Evolutionary conservation across 1,140 invertebrate species (phyloP), one percentile per base, ranked within the genome.

Genomic region (Venustaconcha ellipsiformis): DNA sequence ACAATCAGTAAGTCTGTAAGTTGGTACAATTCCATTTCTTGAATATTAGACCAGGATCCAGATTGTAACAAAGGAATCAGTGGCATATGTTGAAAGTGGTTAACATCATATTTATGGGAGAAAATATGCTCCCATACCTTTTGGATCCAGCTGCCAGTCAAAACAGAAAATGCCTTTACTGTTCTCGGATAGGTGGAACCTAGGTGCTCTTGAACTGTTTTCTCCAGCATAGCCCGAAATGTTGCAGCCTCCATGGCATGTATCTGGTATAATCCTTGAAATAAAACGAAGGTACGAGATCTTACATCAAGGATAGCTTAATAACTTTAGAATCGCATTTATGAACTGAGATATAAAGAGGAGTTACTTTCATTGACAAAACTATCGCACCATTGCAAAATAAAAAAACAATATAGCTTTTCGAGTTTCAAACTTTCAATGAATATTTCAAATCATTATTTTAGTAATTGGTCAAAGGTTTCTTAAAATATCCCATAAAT

Each of bases 121-220:
- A 71, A 13, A 63, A 71, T 17, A 30, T 56, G 1, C 62, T 64
- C 13, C 70, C 70, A 71, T 5, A 71, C 70, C 20, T 48, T 30
- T 12, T 71, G 15, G 0, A 71, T 26, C 70, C 70, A 71, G 20
- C 56, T 55, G 2, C 13, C 17, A 37, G 23, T 56, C 59, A 71
- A 48, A 8, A 5, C 6, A n/a, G 70, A 59, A 58, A 15, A 30
- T 14, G 8, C 1, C n/a, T 18, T 70, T 8, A 70, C n/a, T 30
- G 20, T 23, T 11, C 1, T 17, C 13, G 23, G 1, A 14, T 23
- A 8, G 20, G 13, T 2, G 18, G 68, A 8, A n/a, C 67, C 57
- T 12, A 68, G 30, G 57, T 68, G 67, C 56, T 26, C 18, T 15
- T 57, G 13, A 56, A 68, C 2, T 18, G 67, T 57, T n/a, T n/a